Conservation (phyloP, 2,888 invertebrate genomes). For the Axea sp. region DNA sequence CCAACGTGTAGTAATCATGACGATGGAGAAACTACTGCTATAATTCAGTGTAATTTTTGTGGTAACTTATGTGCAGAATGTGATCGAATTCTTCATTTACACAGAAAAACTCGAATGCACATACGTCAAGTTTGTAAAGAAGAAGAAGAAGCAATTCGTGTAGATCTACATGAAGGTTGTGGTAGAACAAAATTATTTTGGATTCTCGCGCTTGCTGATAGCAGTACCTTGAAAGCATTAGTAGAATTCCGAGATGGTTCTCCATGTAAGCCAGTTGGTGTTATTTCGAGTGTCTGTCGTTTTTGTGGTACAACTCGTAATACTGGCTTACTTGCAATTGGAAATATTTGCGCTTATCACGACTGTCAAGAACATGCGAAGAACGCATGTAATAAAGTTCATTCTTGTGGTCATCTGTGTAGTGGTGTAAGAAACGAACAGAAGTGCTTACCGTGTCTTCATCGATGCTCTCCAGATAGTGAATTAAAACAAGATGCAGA, state of each 20-base stretch:
- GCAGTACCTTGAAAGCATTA: constrained; percentile 93
- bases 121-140: constrained; percentile 96
- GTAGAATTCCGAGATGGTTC: constrained; percentile 93
- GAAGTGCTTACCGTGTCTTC: constrained; percentile 93
- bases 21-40: constrained; percentile 94
- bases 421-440: constrained; percentile 94
- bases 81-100: constrained; percentile 96
- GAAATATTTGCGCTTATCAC: constrained; percentile 95
- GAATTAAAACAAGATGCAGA: constrained; percentile 95
- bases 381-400: constrained; percentile 90
- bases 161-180: constrained; percentile 98
- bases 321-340: constrained; percentile 91
- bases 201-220: constrained; percentile 95
- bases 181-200: constrained; percentile 97
- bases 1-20: constrained; percentile 98
- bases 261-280: constrained; percentile 79
- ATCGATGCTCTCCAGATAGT: constrained; percentile 84
- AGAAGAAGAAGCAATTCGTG: constrained; percentile 96
- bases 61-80: constrained; percentile 97
- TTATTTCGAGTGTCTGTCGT: constrained; percentile 87
- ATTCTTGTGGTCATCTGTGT: constrained; percentile 94
- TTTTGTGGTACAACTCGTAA: constrained; percentile 93
- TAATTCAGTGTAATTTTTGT: constrained; percentile 94
- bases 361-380: constrained; percentile 93
- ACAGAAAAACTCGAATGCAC: constrained; percentile 91